Percentiles rank a stretch among this genome's conserved stretches.
Evolutionary conservation across 2,797 vertebrate species (phyloP).

Genomic region (Myotis planiceps): DNA sequence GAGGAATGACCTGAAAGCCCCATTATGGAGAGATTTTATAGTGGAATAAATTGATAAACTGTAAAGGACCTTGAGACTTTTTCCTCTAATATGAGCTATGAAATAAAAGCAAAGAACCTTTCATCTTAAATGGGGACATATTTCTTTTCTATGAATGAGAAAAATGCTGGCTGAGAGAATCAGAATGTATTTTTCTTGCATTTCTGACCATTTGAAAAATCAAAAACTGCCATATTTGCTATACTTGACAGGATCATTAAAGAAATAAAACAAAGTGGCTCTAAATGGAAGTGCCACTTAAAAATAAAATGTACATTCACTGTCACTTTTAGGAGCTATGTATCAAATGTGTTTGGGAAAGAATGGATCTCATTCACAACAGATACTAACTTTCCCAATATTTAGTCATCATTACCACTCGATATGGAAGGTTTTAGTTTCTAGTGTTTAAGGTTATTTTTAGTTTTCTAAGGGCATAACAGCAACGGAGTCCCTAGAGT

Average conservation of each 20-base stretch:
- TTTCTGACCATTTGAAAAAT: slow-evolving; percentile 67
- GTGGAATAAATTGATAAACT: slow-evolving; percentile 77
- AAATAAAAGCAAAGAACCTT: slow-evolving; percentile 67
- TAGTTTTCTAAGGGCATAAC: neutral
- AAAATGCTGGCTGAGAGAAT: slow-evolving; percentile 53
- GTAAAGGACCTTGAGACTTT: slow-evolving; percentile 69
- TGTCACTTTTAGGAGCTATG: slow-evolving; percentile 25
- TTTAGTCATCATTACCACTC: slow-evolving; percentile 34
- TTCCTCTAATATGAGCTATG: slow-evolving; percentile 51
- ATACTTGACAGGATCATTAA: slow-evolving; percentile 39
- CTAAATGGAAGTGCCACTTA: slow-evolving; percentile 32
- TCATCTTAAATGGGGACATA: slow-evolving; percentile 73
- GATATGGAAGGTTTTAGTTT: neutral
- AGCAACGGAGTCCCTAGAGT: neutral
- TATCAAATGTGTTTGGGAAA: slow-evolving; percentile 20
- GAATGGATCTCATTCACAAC: neutral
- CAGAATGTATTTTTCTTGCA: slow-evolving; percentile 35
- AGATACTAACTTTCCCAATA: neutral
- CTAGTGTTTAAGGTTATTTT: neutral
- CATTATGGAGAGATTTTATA: slow-evolving; percentile 69
- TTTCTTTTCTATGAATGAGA: slow-evolving; percentile 66
- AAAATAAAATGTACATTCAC: slow-evolving; percentile 37
- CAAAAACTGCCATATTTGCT: slow-evolving; percentile 56
- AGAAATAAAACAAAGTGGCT: slow-evolving; percentile 59
- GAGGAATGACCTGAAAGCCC: slow-evolving; percentile 59